Conservation (phyloP, 1,140 invertebrate species). For the Carcinoscorpius rotundicauda region DNA sequence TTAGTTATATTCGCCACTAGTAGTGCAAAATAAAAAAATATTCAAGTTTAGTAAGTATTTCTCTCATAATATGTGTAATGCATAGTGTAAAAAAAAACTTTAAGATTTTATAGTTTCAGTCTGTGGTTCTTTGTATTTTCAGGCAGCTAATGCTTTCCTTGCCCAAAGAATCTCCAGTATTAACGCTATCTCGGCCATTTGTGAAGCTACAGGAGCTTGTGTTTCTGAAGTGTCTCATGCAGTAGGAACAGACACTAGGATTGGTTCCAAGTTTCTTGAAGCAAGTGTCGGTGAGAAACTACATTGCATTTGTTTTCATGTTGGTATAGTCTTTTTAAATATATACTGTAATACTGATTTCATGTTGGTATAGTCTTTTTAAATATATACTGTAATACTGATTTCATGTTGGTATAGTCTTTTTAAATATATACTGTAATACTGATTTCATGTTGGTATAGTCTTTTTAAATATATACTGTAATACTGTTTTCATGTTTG, state of each 20-base stretch:
- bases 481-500: background rate
- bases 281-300: conserved; percentile 67
- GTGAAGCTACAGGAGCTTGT: conserved; percentile 95
- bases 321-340: conserved; percentile 1
- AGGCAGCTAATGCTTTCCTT: conserved; percentile 96
- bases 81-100: too few relatives aligned
- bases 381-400: conserved; percentile 22
- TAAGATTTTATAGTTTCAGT: too few relatives aligned
- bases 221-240: conserved; percentile 91
- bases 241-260: conserved; percentile 83
- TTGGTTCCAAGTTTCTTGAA: conserved; percentile 95
- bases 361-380: background rate
- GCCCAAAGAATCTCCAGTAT: conserved; percentile 98
- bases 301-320: background rate
- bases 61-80: too few relatives aligned
- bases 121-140: conserved; percentile 21
- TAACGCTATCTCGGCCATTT: conserved; percentile 94
- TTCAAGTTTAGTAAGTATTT: too few relatives aligned
- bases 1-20: too few relatives aligned
- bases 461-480: conserved; percentile 5
- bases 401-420: background rate
- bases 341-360: background rate
- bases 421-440: conserved; percentile 10
- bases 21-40: too few relatives aligned
- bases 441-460: background rate